These are phyloP conservation scores for Dynastes maya DNA, from an alignment of 2,888 invertebrate genomes.

Conservation along the genomic window DNA sequence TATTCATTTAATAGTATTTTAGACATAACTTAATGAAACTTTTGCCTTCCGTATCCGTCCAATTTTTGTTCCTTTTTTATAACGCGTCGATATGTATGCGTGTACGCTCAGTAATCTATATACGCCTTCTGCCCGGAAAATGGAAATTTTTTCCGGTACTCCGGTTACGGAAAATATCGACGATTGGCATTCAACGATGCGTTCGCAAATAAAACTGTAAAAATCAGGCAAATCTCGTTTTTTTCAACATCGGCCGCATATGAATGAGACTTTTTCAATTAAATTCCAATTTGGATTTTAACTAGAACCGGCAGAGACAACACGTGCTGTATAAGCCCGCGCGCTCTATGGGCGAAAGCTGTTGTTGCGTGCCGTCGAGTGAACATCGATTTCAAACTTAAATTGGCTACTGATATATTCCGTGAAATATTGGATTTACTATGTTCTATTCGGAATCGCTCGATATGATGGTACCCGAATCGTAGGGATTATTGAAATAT, in stretches of 20 bases:
- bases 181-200: constrained; percentile 68
- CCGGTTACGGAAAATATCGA: constrained; percentile 56
- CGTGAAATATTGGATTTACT: constrained; percentile 42
- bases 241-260: constrained; percentile 70
- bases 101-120: constrained; percentile 32
- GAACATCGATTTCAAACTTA: constrained; percentile 50
- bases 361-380: constrained; percentile 50
- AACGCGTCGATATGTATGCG: constrained; percentile 25
- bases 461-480: constrained; percentile 7
- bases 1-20: neutral
- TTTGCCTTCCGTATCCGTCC: constrained; percentile 4
- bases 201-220: constrained; percentile 67
- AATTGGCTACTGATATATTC: constrained; percentile 45
- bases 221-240: constrained; percentile 67
- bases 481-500: constrained; percentile 8
- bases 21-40: neutral
- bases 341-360: constrained; percentile 30
- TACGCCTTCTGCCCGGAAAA: constrained; percentile 56
- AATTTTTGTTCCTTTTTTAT: neutral
- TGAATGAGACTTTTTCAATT: constrained; percentile 72
- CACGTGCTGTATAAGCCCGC: constrained; percentile 59
- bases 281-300: constrained; percentile 69
- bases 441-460: constrained; percentile 24
- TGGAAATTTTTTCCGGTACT: constrained; percentile 57
- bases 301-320: constrained; percentile 62